phyloP scores from a whole-genome alignment of 2,888 invertebrate species.

The Eubasilissa splendida region DNA sequence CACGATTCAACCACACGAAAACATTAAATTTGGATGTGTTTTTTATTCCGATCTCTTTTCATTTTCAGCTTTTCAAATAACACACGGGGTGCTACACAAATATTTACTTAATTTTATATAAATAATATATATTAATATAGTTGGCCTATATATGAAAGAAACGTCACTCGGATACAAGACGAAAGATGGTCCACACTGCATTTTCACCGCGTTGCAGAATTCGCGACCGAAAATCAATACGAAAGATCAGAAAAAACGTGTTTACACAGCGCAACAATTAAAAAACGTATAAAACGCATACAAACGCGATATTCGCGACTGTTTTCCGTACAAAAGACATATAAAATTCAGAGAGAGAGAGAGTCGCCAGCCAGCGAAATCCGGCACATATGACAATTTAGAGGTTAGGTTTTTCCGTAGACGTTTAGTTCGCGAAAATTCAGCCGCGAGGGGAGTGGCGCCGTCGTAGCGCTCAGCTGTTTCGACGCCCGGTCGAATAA shows the following conservation, averaged over 20 bases:
- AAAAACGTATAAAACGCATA: no score
- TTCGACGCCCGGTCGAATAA: slow-evolving; percentile 29
- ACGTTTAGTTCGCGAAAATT: slow-evolving; percentile 44
- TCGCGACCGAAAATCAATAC: slow-evolving; percentile 20
- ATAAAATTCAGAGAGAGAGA: neutral
- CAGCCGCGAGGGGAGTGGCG: slow-evolving; percentile 42
- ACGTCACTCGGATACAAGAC: no score
- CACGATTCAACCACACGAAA: no score
- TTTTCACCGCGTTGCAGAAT: slow-evolving; percentile 16
- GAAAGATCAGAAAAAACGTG: neutral
- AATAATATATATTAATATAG: no score
- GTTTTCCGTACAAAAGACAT: neutral
- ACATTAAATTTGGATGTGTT: no score
- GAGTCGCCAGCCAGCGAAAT: neutral
- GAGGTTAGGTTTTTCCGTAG: slow-evolving; percentile 53
- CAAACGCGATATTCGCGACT: neutral
- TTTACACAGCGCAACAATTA: neutral
- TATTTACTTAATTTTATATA: no score
- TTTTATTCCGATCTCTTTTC: no score
- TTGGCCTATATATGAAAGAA: no score
- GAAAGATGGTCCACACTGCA: neutral
- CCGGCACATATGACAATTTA: slow-evolving; percentile 18
- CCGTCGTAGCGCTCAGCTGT: slow-evolving; percentile 46
- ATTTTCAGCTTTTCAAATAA: no score
- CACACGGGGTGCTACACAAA: no score